Conservation (phyloP, 2,888 invertebrate species). For the Lacanobia wlatinum region DNA sequence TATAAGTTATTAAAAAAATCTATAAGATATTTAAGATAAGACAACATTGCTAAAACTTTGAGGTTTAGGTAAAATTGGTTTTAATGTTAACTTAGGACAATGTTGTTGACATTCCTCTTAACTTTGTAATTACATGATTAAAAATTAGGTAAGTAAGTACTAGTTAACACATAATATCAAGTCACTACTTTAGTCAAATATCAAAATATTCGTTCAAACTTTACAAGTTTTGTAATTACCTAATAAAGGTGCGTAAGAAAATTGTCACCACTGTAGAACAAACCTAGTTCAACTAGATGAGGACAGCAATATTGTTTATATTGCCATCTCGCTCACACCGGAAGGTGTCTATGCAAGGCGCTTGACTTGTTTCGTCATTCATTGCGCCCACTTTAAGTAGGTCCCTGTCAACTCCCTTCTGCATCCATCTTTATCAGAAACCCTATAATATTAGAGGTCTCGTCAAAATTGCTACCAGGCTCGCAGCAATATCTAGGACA, state of each 20-base stretch:
- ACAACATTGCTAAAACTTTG: too few species aligned
- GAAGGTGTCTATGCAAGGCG: slow-evolving; percentile 71
- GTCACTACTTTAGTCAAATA: too few species aligned
- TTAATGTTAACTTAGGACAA: too few species aligned
- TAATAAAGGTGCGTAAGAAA: slow-evolving; percentile 9
- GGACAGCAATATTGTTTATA: slow-evolving; percentile 70
- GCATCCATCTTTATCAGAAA: neutral
- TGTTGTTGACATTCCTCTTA: too few species aligned
- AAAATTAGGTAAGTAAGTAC: too few species aligned
- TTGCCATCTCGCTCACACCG: slow-evolving; percentile 64
- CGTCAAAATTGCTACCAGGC: slow-evolving; percentile 49
- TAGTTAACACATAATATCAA: too few species aligned
- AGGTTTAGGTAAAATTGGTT: too few species aligned
- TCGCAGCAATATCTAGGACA: slow-evolving; percentile 59
- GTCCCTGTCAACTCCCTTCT: slow-evolving; percentile 26
- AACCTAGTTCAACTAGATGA: slow-evolving; percentile 46
- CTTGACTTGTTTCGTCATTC: slow-evolving; percentile 72
- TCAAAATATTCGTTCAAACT: too few species aligned
- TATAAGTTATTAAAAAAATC: too few species aligned
- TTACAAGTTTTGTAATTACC: neutral
- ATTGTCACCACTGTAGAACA: slow-evolving; percentile 31
- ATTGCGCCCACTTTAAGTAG: slow-evolving; percentile 50
- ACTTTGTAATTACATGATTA: too few species aligned
- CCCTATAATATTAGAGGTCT: slow-evolving; percentile 31
- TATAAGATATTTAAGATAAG: too few species aligned